These are phyloP conservation scores for Gortyna flavago DNA, from an alignment of 2,888 invertebrate genomes.

Conservation along the genomic window DNA sequence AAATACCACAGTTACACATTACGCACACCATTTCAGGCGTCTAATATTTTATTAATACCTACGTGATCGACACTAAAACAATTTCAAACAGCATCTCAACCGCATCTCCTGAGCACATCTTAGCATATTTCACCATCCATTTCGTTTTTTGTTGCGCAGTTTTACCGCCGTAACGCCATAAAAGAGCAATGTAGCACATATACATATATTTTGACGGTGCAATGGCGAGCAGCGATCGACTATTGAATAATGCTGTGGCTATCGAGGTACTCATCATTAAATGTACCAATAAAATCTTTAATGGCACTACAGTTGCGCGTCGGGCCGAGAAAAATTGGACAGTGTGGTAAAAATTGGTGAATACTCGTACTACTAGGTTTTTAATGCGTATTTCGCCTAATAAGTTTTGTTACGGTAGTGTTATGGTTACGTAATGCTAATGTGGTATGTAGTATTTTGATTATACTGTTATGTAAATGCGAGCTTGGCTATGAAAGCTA, in stretches of 20 bases:
- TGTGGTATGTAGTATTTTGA: slow-evolving; percentile 19
- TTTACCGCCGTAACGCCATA: slow-evolving; percentile 21
- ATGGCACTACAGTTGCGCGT: slow-evolving; percentile 51
- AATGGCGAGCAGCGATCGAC: slow-evolving; percentile 33
- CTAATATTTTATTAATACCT: slow-evolving; percentile 22
- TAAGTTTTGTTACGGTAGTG: slow-evolving; percentile 18
- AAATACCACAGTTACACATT: slow-evolving; percentile 30
- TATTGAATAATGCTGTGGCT: slow-evolving; percentile 56
- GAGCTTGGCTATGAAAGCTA: background rate
- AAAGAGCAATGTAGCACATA: slow-evolving; percentile 44
- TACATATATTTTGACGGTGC: slow-evolving; percentile 44
- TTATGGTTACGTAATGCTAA: slow-evolving; percentile 15
- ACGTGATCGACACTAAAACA: slow-evolving; percentile 20
- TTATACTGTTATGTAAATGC: slow-evolving; percentile 11
- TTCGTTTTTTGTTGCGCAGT: slow-evolving; percentile 41
- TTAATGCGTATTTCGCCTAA: slow-evolving; percentile 22
- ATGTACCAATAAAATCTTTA: slow-evolving; percentile 66
- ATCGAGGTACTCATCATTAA: slow-evolving; percentile 61
- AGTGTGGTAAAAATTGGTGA: slow-evolving; percentile 25
- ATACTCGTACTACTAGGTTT: background rate
- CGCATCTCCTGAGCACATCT: background rate
- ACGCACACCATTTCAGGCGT: slow-evolving; percentile 3
- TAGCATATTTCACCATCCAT: slow-evolving; percentile 43
- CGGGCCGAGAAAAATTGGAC: slow-evolving; percentile 42
- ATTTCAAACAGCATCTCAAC: slow-evolving; percentile 19